Evolutionary conservation across 2,113 vertebrate genomes (phyloP).

Genomic region (Alethe castanea): DNA sequence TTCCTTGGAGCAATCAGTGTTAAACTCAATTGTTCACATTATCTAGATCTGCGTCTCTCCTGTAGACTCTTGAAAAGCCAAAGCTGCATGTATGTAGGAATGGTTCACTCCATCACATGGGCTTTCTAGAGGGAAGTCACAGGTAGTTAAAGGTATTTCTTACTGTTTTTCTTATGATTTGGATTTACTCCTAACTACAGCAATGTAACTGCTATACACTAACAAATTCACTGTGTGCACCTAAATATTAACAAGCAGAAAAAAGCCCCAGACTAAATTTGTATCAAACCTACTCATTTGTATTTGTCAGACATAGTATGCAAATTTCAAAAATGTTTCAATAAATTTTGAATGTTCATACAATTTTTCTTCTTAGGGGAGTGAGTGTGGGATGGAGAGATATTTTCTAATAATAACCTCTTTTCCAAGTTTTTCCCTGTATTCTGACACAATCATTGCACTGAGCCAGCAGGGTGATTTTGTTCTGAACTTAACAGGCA

Average conservation of each 20-base stretch:
- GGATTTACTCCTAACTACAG: neutral
- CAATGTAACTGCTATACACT: neutral
- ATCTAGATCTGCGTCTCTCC: neutral
- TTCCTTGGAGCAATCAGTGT: neutral
- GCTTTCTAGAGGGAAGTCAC: neutral
- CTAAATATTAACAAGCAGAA: neutral
- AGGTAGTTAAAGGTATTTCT: neutral
- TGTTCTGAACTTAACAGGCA: neutral
- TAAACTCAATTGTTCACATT: neutral
- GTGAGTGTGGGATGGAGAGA: neutral
- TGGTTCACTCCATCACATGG: neutral
- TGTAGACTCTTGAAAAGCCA: neutral
- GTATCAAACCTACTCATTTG: neutral
- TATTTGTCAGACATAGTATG: neutral
- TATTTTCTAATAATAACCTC: neutral
- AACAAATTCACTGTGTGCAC: neutral
- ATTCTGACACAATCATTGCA: neutral
- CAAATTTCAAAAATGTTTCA: neutral
- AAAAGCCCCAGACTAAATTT: fast-evolving
- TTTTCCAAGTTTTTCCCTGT: neutral
- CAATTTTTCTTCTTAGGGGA: neutral
- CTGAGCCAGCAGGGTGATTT: neutral
- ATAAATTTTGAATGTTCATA: neutral
- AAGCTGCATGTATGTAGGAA: neutral
- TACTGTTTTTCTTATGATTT: neutral